Conservation (phyloP, 1,140 invertebrate species). For the Drosophila sulfurigaster region DNA sequence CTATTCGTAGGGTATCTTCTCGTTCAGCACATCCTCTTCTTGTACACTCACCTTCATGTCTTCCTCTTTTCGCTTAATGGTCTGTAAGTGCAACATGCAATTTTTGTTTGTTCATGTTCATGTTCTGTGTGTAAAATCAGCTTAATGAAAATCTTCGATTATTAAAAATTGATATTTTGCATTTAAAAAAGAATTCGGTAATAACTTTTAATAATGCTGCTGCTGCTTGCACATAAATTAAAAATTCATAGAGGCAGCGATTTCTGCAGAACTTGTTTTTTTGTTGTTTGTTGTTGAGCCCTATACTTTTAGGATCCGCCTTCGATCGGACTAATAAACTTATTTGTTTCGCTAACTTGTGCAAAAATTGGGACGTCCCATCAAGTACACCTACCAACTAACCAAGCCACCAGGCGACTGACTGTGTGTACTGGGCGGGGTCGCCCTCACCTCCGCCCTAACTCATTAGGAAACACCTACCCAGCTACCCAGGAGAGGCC, state of each 20-base stretch:
- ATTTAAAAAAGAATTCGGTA: conserved; percentile 7
- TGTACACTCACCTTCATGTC: background rate
- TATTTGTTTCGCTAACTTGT: conserved; percentile 73
- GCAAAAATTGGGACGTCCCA: conserved; percentile 67
- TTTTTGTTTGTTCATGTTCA: conserved; percentile 13
- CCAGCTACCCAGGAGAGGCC: conserved; percentile 4
- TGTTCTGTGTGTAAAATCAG: conserved; percentile 30
- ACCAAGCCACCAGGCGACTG: background rate
- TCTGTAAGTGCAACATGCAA: conserved; percentile 35
- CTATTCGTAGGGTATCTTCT: too few species aligned
- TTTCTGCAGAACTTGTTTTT: conserved; percentile 1
- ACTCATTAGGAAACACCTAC: conserved; percentile 80
- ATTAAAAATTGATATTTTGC: conserved; percentile 12
- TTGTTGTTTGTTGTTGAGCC: background rate
- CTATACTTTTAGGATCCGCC: conserved; percentile 31
- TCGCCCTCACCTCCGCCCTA: conserved; percentile 61
- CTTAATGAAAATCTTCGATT: conserved; percentile 66
- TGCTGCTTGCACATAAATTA: background rate
- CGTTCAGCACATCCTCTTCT: background rate
- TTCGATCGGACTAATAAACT: conserved; percentile 73
- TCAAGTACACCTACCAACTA: conserved; percentile 65
- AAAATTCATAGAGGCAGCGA: conserved; percentile 14
- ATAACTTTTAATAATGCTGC: background rate
- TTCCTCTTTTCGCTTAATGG: conserved; percentile 14
- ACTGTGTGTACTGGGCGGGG: conserved; percentile 39